Conservation (phyloP, 2,113 vertebrate genomes). For the Dicerorhinus sumatrensis region DNA sequence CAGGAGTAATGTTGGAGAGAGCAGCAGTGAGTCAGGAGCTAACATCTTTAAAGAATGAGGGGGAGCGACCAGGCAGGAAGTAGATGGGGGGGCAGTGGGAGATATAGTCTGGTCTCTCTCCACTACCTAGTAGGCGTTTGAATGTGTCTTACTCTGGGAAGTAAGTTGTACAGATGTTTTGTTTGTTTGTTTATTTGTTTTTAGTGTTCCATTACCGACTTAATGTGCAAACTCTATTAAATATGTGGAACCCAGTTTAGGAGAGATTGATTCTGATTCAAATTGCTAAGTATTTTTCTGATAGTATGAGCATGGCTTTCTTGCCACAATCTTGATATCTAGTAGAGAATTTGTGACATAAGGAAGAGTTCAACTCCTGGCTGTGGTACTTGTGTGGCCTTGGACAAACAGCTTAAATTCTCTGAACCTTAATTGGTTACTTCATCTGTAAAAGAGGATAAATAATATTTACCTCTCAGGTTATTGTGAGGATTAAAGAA, state of each 20-base stretch:
- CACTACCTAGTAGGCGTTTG: background rate
- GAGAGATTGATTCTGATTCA: slow-evolving; percentile 2
- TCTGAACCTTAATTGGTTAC: background rate
- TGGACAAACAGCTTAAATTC: background rate
- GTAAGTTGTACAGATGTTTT: background rate
- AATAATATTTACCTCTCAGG: background rate
- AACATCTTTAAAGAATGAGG: background rate
- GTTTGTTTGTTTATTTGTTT: background rate
- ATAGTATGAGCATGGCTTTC: background rate
- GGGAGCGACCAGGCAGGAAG: background rate
- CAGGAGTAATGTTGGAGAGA: background rate
- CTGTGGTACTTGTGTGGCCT: background rate
- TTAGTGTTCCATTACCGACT: background rate
- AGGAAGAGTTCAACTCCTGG: background rate
- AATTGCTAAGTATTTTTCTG: background rate
- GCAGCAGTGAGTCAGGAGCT: background rate
- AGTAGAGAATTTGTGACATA: background rate
- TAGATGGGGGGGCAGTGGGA: background rate
- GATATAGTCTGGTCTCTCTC: background rate
- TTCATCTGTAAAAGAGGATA: background rate
- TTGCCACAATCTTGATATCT: background rate
- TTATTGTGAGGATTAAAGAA: background rate
- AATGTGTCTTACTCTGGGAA: background rate
- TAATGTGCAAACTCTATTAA: background rate
- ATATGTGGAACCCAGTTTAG: background rate